These are phyloP conservation scores for Panthera uncia DNA, from an alignment of 2,113 vertebrate species.

Conservation along the genomic window DNA sequence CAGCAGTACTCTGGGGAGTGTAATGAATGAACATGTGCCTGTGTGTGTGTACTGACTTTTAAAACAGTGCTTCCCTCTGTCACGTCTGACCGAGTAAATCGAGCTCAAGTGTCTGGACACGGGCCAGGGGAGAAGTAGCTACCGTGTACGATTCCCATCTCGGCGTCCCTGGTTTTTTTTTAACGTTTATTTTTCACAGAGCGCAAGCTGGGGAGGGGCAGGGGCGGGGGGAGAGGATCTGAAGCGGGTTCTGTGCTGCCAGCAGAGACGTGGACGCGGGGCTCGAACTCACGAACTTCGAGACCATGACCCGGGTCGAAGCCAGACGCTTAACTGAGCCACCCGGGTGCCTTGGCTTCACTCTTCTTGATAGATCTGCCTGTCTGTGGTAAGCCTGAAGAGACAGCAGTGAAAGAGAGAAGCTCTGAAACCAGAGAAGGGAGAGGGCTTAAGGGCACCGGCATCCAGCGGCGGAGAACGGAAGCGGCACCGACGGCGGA, in stretches of 20 bases:
- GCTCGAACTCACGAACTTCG: not conserved
- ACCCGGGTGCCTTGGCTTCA: not conserved
- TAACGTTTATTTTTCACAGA: too few species aligned
- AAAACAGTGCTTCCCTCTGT: not conserved
- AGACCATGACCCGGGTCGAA: not conserved
- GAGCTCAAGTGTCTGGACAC: too few species aligned
- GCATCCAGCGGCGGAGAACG: too few species aligned
- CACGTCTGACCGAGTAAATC: too few species aligned
- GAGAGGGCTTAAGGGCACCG: not conserved
- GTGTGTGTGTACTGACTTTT: not conserved
- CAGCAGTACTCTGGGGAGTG: not conserved
- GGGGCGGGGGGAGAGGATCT: too few species aligned
- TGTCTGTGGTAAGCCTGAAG: not conserved
- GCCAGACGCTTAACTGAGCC: not conserved
- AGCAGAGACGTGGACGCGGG: not conserved
- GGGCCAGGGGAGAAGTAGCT: too few species aligned
- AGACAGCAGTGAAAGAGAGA: not conserved
- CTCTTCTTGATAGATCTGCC: not conserved
- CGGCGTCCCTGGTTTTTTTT: not conserved
- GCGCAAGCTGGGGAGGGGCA: not conserved
- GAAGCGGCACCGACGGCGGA: fast-evolving
- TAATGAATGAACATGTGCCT: fast-evolving
- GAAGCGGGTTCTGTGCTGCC: not conserved
- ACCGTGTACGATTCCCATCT: too few species aligned
- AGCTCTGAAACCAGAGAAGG: not conserved